Conservation (phyloP, 2,113 vertebrate genomes). For the Pituophis catenifer region DNA sequence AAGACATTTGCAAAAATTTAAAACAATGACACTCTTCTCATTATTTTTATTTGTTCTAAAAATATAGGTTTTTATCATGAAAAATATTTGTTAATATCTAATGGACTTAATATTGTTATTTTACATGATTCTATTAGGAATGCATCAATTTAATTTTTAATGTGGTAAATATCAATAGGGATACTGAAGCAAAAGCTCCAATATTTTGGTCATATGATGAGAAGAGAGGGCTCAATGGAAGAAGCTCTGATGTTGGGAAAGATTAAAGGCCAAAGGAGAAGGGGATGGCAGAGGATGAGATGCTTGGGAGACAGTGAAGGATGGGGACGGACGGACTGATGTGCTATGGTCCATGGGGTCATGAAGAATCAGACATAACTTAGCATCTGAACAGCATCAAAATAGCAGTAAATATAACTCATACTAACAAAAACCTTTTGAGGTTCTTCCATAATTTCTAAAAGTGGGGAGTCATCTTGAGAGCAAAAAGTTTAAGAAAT, state of each 20-base stretch:
- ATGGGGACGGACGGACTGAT: background rate
- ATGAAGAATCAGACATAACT: background rate
- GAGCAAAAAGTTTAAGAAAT: background rate
- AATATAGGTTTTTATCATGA: background rate
- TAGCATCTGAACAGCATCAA: background rate
- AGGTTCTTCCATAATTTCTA: background rate
- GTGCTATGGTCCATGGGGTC: background rate
- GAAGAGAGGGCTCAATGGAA: background rate
- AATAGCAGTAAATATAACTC: background rate
- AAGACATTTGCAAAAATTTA: background rate
- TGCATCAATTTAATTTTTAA: background rate
- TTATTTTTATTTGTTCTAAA: background rate
- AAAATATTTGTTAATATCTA: background rate
- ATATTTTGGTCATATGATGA: background rate
- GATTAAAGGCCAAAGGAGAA: background rate
- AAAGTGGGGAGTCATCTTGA: background rate
- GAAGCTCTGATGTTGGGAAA: background rate
- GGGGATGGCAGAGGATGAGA: background rate
- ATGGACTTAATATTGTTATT: background rate
- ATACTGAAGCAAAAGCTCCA: background rate
- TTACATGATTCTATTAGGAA: background rate
- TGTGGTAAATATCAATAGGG: background rate
- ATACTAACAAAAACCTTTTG: background rate
- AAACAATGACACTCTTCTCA: background rate
- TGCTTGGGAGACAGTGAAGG: background rate